These are phyloP conservation scores for Thunnus thynnus DNA, from an alignment of 2,113 vertebrate genomes.

Conservation along the genomic window DNA sequence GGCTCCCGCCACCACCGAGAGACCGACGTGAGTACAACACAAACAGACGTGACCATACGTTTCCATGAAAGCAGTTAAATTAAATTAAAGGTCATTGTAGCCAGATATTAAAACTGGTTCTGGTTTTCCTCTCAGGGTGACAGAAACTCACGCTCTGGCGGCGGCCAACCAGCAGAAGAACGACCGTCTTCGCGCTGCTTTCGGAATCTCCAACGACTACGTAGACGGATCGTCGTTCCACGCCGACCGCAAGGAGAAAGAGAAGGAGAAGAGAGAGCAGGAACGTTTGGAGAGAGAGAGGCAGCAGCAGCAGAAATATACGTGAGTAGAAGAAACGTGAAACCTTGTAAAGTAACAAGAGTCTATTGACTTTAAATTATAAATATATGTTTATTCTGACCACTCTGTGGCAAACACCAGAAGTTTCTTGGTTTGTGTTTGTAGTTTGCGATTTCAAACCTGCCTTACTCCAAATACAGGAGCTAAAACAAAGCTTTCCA, in stretches of 20 bases:
- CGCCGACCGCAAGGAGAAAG: constrained; percentile 88
- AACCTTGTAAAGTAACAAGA: too few relatives aligned
- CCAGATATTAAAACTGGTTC: too few relatives aligned
- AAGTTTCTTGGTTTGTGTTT: too few relatives aligned
- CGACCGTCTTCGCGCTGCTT: constrained; percentile 90
- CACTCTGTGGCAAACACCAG: too few relatives aligned
- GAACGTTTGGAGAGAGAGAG: constrained; percentile 85
- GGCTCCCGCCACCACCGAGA: constrained; percentile 76
- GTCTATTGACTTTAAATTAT: too few relatives aligned
- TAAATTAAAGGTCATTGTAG: too few relatives aligned
- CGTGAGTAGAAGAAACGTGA: background rate
- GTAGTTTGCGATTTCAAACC: too few relatives aligned
- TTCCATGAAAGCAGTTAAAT: too few relatives aligned
- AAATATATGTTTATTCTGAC: too few relatives aligned
- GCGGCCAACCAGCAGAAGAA: constrained; percentile 95
- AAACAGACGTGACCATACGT: too few relatives aligned
- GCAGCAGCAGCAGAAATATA: constrained; percentile 76
- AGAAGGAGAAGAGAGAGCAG: constrained; percentile 87
- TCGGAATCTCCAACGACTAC: constrained; percentile 91
- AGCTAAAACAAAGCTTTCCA: too few relatives aligned
- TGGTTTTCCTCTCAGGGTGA: constrained; percentile 78
- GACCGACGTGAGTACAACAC: constrained; percentile 70
- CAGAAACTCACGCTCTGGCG: constrained; percentile 93
- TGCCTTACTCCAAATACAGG: too few relatives aligned
- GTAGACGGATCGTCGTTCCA: constrained; percentile 95